Percentiles rank a stretch among this genome's conserved stretches.
These are phyloP conservation scores for Lymantria dispar DNA, from an alignment of 2,888 invertebrate genomes.

Conservation along the genomic window DNA sequence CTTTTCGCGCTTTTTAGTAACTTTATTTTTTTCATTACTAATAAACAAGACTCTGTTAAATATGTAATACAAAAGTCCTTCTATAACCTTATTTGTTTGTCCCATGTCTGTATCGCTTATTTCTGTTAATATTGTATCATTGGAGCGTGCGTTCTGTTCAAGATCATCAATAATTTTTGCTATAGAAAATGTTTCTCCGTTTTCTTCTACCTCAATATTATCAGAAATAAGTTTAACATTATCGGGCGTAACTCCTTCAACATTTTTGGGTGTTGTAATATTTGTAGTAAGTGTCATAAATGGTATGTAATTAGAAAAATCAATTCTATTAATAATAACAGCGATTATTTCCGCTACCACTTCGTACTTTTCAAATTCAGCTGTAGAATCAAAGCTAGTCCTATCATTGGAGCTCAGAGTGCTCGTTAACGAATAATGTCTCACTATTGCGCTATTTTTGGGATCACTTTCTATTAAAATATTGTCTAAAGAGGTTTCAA, in stretches of 20 bases:
- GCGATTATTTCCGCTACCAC: slow-evolving; percentile 54
- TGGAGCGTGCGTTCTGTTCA: slow-evolving; percentile 43
- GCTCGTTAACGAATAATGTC: slow-evolving; percentile 39
- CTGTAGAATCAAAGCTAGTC: slow-evolving; percentile 63
- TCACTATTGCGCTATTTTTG: slow-evolving; percentile 18
- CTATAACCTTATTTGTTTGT: slow-evolving; percentile 49
- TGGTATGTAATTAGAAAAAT: slow-evolving; percentile 22
- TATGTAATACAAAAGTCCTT: slow-evolving; percentile 63
- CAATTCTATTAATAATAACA: slow-evolving; percentile 48
- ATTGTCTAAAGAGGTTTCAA: background rate
- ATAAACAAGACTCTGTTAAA: slow-evolving; percentile 54
- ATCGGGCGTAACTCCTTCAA: background rate
- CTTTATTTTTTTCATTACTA: slow-evolving; percentile 36
- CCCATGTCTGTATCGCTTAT: slow-evolving; percentile 44
- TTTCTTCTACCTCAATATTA: slow-evolving; percentile 5
- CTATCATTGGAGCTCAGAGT: slow-evolving; percentile 47
- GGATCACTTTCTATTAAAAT: background rate
- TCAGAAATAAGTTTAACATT: no score
- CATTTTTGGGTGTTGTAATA: background rate
- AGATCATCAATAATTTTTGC: slow-evolving; percentile 56
- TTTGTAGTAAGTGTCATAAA: background rate
- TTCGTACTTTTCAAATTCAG: slow-evolving; percentile 71
- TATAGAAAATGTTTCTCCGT: slow-evolving; percentile 56
- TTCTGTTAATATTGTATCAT: slow-evolving; percentile 54
- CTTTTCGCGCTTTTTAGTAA: slow-evolving; percentile 37